Evolutionary conservation across 1,140 invertebrate species (phyloP), one percentile per base, ranked within the genome.

Genomic region (Brachystomella parvula): DNA sequence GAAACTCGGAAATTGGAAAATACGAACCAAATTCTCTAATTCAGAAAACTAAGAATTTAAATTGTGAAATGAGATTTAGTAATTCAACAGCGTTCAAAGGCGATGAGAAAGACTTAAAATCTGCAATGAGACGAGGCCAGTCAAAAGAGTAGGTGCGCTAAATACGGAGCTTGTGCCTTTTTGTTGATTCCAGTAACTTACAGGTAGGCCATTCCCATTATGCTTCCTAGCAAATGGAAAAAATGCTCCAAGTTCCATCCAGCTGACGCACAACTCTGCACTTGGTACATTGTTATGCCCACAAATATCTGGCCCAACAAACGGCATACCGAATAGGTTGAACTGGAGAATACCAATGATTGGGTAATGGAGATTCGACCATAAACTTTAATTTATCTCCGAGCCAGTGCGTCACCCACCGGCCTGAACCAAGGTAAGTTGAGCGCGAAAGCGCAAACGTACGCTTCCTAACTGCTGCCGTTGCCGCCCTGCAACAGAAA

Each of bases 321-420:
- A 76, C 19, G 80, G 78, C 17, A 81, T 76, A 3, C 79, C 80
- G 71, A 79, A 82, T 61, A 82, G 70, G 66, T 80, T 82, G 71
- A 82, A 74, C 65, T 75, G 63, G 2, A 72, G 60, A 58, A 72
- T 67, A 29, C 71, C 71, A 60, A 81, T 77, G 32, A 84, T 78
- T 9, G 81, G 78, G 60, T 73, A 77, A 53, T 74, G 72, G 59
- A 84, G 67, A 67, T 83, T 77, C 9, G 73, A 70, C 82, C 82
- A 84, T 19, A 71, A 66, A 3, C 78, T 77, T 0, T 59, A 75
- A 70, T 84, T n/a, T 81, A 72, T 83, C 82, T 30, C 82, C 82
- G 9, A 78, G 74, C 84, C 84, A 86, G 67, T 86, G 83, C 33
- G 78, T 79, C 60, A 76, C 78, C 74, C 78, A 83, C 56, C 78